A percentile compares a stretch with the other conserved stretches of the same genome.
Evolutionary conservation across 1,140 invertebrate genomes (phyloP).

Genomic region (Medauroidea extradentata): DNA sequence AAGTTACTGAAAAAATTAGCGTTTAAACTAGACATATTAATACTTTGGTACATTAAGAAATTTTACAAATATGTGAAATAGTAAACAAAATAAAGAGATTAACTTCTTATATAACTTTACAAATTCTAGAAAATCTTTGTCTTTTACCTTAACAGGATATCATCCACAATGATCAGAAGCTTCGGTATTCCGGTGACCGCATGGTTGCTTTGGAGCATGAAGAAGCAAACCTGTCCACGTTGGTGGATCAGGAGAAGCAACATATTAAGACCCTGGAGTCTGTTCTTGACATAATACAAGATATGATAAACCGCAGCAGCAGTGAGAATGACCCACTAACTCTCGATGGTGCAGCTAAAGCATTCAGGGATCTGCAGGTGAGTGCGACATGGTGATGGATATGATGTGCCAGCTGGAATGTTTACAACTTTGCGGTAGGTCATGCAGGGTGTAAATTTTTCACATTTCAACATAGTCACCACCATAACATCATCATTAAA

Average conservation of each 20-base stretch:
- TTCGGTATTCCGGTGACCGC: constrained; percentile 70
- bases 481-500: too few relatives aligned
- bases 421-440: too few relatives aligned
- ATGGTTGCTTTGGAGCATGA: constrained; percentile 77
- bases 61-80: too few relatives aligned
- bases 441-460: too few relatives aligned
- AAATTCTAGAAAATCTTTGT: constrained; percentile 1
- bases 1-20: background rate
- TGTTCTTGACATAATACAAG: constrained; percentile 65
- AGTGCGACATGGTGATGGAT: too few relatives aligned
- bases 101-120: too few relatives aligned
- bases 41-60: background rate
- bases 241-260: constrained; percentile 68
- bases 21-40: background rate
- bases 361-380: constrained; percentile 70
- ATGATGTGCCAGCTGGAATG: too few relatives aligned
- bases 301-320: constrained; percentile 51
- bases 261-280: constrained; percentile 69
- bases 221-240: constrained; percentile 61
- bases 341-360: constrained; percentile 64
- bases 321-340: constrained; percentile 50
- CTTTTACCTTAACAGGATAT: constrained; percentile 60
- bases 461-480: too few relatives aligned
- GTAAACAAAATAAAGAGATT: too few relatives aligned
- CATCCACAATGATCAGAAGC: constrained; percentile 77